Percentiles rank a stretch among this genome's conserved stretches.
phyloP scores from a whole-genome alignment of 2,888 invertebrate species.

The Drosophila meridionalis region DNA sequence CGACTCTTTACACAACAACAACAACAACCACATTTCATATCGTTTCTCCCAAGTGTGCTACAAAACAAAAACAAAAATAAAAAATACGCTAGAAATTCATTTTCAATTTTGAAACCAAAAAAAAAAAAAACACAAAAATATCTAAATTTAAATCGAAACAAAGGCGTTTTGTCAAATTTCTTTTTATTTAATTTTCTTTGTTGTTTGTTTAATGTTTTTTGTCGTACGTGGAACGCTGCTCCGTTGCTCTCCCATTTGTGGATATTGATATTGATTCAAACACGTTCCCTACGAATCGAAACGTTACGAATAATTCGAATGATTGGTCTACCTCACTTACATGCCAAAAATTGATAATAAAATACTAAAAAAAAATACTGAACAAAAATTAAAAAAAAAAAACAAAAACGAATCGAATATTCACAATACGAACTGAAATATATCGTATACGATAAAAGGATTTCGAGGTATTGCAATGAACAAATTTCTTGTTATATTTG shows the following conservation, averaged over 20 bases:
- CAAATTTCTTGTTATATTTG: constrained; percentile 78
- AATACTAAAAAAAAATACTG: constrained; percentile 15
- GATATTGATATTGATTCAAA: constrained; percentile 52
- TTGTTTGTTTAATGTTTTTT: constrained; percentile 79
- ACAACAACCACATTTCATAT: constrained; percentile 78
- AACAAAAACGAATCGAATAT: constrained; percentile 43
- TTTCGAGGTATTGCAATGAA: constrained; percentile 85
- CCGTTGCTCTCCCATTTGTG: constrained; percentile 72
- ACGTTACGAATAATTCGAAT: constrained; percentile 61
- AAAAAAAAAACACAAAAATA: constrained; percentile 26
- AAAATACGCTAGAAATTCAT: constrained; percentile 49
- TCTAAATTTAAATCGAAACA: constrained; percentile 60
- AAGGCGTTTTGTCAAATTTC: constrained; percentile 70
- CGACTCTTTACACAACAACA: constrained; percentile 70
- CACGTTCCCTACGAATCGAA: constrained; percentile 71
- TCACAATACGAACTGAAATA: constrained; percentile 65
- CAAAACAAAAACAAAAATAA: constrained; percentile 29
- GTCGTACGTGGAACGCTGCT: constrained; percentile 85
- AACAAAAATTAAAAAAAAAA: background rate
- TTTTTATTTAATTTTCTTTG: constrained; percentile 76
- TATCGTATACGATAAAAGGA: constrained; percentile 82
- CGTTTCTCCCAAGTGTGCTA: constrained; percentile 59
- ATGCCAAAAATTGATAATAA: constrained; percentile 33
- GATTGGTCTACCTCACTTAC: constrained; percentile 81
- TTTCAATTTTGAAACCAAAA: constrained; percentile 38